Evolutionary conservation across 2,113 vertebrate genomes (phyloP).

Genomic region (Xenus cinereus): DNA sequence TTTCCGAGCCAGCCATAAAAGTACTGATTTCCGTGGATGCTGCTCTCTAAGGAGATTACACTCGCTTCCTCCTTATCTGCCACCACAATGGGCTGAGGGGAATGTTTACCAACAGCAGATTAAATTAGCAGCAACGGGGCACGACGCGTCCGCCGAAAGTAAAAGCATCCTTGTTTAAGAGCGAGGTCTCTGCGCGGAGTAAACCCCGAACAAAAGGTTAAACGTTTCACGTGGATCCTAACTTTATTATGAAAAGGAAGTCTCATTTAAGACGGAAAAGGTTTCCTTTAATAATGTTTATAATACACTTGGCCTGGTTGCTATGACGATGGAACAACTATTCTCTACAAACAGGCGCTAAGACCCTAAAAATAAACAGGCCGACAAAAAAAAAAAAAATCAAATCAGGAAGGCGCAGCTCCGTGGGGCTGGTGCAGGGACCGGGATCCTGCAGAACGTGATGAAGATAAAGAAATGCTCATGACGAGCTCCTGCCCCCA

Average conservation of each 20-base stretch:
- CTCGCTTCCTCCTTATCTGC: background rate
- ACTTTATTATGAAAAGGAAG: background rate
- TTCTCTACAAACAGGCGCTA: conserved; percentile 52
- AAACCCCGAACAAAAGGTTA: background rate
- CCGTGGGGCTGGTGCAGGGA: background rate
- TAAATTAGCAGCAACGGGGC: background rate
- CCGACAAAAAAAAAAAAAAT: background rate
- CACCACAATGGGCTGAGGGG: background rate
- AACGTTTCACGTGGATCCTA: background rate
- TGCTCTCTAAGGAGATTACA: background rate
- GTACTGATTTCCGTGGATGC: background rate
- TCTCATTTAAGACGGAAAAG: conserved; percentile 6
- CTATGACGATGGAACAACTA: conserved; percentile 56
- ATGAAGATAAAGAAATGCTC: background rate
- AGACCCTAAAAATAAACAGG: conserved; percentile 62
- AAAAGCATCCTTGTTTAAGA: background rate
- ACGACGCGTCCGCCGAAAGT: background rate
- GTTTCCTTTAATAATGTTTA: conserved; percentile 55
- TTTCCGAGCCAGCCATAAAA: background rate
- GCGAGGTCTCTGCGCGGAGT: background rate
- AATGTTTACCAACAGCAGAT: conserved; percentile 9
- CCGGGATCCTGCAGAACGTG: rapidly evolving
- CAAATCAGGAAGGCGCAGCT: background rate
- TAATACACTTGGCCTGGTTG: conserved; percentile 57
- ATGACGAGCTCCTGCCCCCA: background rate